Percentiles rank a stretch among this genome's conserved stretches.
Evolutionary conservation across 2,113 vertebrate species (phyloP).

Genomic region (Podarcis raffonei): DNA sequence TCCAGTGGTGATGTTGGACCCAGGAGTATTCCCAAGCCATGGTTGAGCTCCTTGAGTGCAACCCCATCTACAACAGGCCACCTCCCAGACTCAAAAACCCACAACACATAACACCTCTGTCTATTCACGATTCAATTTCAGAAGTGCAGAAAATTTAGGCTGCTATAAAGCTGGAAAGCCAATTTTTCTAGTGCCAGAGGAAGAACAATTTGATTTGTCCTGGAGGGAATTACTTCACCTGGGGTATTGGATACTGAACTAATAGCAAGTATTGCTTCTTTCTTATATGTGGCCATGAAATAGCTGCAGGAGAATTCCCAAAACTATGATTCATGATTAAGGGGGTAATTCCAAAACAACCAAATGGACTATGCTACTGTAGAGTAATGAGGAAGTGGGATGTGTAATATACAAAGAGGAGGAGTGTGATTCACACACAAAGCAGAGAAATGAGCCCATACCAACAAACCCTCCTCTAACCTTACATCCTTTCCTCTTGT

Average conservation of each 20-base stretch:
- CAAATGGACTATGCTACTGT: background rate
- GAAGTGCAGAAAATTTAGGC: background rate
- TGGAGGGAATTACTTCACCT: background rate
- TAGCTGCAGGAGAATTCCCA: background rate
- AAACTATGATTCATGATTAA: no score
- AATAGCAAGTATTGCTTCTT: background rate
- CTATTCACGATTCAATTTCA: no score
- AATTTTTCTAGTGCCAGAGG: background rate
- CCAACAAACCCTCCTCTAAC: background rate
- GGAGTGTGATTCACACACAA: background rate
- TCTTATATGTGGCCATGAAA: background rate
- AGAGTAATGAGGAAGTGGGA: background rate
- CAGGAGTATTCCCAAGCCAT: no score
- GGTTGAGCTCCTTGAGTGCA: no score
- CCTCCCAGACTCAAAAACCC: background rate
- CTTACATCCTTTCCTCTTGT: background rate
- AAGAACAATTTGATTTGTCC: background rate
- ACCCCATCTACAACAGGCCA: background rate
- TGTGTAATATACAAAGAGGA: background rate
- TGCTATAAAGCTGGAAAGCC: background rate
- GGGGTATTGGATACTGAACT: background rate
- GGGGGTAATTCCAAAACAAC: background rate
- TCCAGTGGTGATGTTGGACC: no score
- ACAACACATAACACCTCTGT: no score
- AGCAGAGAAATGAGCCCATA: background rate